Conservation (phyloP, 2,888 invertebrate species). For the Folsomia candida region DNA sequence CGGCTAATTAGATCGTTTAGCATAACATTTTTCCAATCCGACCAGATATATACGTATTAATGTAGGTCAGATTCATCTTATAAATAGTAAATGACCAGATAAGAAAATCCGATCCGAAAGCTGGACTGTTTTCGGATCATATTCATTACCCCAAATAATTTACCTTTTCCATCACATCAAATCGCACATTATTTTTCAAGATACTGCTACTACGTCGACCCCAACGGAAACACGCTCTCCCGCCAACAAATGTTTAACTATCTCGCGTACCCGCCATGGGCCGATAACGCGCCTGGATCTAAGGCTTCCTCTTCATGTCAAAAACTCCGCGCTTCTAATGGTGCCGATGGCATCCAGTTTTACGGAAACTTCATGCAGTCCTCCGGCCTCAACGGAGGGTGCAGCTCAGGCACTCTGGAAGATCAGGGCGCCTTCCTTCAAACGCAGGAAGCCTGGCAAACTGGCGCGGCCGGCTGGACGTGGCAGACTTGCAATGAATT, state of each 20-base stretch:
- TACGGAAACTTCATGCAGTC: neutral
- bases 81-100: no score
- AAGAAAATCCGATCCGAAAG: no score
- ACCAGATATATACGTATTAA: no score
- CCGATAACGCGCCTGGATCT: neutral
- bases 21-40: no score
- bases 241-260: neutral
- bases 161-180: no score
- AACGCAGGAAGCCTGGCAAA: slow-evolving; percentile 21
- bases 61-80: no score
- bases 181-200: neutral
- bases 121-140: no score
- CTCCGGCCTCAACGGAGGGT: neutral
- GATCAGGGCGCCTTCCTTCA: neutral
- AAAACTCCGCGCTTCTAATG: neutral
- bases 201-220: neutral
- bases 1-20: no score
- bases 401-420: neutral
- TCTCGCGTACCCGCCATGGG: neutral
- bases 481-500: slow-evolving; percentile 60
- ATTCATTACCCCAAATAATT: no score
- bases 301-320: neutral
- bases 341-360: neutral
- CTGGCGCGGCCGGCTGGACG: slow-evolving; percentile 53
- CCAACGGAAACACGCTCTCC: neutral